Conservation (phyloP, 2,888 invertebrate genomes). For the Tinea trinotella region DNA sequence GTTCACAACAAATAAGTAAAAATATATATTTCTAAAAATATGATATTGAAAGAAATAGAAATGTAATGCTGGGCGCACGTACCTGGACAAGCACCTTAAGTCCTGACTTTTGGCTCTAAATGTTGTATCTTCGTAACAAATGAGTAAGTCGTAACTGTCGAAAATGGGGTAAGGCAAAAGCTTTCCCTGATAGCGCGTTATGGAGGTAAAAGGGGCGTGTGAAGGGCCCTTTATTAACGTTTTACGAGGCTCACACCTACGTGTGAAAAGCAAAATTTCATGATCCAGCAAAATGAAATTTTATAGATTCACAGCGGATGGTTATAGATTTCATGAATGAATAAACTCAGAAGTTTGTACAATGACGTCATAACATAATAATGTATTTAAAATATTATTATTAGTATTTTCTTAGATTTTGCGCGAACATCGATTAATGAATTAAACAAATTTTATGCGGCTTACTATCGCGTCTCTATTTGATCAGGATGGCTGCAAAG, state of each 20-base stretch:
- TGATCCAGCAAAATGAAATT: slow-evolving; percentile 24
- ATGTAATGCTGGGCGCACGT: not conserved
- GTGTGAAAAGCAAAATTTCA: slow-evolving; percentile 20
- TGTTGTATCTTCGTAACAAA: slow-evolving; percentile 16
- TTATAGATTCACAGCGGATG: slow-evolving; percentile 15
- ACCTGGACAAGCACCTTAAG: not conserved
- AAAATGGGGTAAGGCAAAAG: slow-evolving; percentile 26
- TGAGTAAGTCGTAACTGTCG: slow-evolving; percentile 18
- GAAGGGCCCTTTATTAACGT: slow-evolving; percentile 35
- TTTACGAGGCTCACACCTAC: slow-evolving; percentile 28
- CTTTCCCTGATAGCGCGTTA: slow-evolving; percentile 33
- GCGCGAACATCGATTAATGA: too few relatives aligned
- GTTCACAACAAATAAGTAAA: not conserved
- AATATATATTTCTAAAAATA: not conserved
- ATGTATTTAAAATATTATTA: not conserved
- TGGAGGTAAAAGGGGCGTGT: slow-evolving; percentile 29
- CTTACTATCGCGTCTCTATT: not conserved
- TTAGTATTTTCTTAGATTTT: too few relatives aligned
- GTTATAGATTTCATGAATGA: slow-evolving; percentile 20
- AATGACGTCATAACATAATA: not conserved
- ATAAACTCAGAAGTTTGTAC: slow-evolving; percentile 12
- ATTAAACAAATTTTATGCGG: too few relatives aligned
- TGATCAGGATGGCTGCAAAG: not conserved
- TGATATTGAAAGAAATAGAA: not conserved
- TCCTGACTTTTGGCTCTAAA: slow-evolving; percentile 12